Conservation (phyloP, 2,797 vertebrate genomes). For the Gymnoscopelus microlampas region DNA sequence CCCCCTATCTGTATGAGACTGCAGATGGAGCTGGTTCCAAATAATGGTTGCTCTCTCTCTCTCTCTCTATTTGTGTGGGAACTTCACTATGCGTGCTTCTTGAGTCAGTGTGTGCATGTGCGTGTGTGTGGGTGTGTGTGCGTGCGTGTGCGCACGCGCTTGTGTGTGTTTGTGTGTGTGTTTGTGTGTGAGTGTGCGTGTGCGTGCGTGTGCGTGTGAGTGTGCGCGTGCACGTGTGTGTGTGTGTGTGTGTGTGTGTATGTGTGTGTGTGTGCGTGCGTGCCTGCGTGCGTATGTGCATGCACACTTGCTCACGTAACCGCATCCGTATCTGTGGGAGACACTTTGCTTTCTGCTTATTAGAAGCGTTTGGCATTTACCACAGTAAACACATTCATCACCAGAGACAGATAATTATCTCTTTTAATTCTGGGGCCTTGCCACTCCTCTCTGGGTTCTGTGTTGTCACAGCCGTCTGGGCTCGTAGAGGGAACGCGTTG, state of each 20-base stretch:
- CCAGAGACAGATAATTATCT: constrained; percentile 81
- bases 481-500: constrained; percentile 47
- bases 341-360: constrained; percentile 62
- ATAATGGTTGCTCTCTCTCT: constrained; percentile 13
- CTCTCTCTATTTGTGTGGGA: too few relatives aligned
- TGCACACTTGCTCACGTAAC: not conserved
- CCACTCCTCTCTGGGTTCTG: constrained; percentile 52
- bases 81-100: too few relatives aligned
- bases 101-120: not conserved
- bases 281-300: not conserved
- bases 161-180: constrained; percentile 22
- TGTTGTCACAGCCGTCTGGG: constrained; percentile 58
- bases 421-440: constrained; percentile 71
- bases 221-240: not conserved
- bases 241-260: constrained; percentile 6
- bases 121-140: not conserved
- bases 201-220: constrained; percentile 11
- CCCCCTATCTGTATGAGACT: constrained; percentile 22
- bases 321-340: constrained; percentile 1
- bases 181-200: constrained; percentile 3
- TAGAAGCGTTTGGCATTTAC: constrained; percentile 78
- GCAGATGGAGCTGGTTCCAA: constrained; percentile 37
- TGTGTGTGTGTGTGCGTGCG: not conserved
- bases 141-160: constrained; percentile 1
- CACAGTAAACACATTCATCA: constrained; percentile 83